Base-by-base conservation (phyloP, 92 coral and sea anemone genomes). In the Zoanthus gigantus region DNA sequence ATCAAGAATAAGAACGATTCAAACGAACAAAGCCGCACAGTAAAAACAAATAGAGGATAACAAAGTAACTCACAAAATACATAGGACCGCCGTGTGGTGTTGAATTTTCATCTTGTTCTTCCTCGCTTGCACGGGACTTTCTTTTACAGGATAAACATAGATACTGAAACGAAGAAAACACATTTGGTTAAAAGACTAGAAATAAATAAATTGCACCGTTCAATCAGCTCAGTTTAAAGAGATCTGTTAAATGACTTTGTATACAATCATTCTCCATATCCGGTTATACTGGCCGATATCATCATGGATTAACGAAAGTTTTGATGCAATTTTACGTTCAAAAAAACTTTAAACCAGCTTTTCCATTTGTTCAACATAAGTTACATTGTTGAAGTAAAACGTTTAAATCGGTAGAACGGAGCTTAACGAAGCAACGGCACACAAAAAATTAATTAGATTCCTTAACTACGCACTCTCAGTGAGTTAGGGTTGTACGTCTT, bases 101-200 rank as follows among this genome's bases (percentile, higher is more conserved):
- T 93, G 99, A 45, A 95, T 92, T 74, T 94, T 95, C 76, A 94
- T 90, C 76, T 96, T 93, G 78, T 93, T 93, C 69, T 95, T 95
- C 88, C 94, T 92, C 79, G 90, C 94, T 32, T 96, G 98, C 17
- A 92, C 88, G 69, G 89, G 76, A 53, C 77, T 90, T 72, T 93
- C 96, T 28, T 91, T 90, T 5, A 94, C 98, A 12, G 98, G 95
- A 78, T 93, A 96, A 68, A 96, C 93, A 85, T 88, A 96, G 71
- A 96, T 93, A 90, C 99, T 96, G 87, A 17, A 79, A 74, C 2
- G 29, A 28, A 23, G 23, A 45, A 83, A 31, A 0, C 0, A 30
- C 9, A 69, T 7, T 30, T 11, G 16, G 9, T 9, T 23, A 12
- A 69, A 34, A 10, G 9, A 34, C 0, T 7, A 30, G 0, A 2